Percentiles rank a stretch among this genome's conserved stretches.
Conservation (phyloP, 2,113 vertebrate species). For the Silurus meridionalis region DNA sequence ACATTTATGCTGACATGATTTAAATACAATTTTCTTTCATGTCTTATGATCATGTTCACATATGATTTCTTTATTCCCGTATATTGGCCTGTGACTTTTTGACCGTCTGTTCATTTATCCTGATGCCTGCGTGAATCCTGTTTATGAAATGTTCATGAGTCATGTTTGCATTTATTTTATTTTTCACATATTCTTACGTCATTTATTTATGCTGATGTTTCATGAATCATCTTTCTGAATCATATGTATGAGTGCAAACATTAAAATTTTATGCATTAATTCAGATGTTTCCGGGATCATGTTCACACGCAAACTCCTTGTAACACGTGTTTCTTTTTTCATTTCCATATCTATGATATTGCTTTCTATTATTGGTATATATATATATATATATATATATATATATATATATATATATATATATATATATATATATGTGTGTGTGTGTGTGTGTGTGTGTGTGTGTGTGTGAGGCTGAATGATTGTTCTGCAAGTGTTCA, state of each 20-base stretch:
- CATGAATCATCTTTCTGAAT: not conserved
- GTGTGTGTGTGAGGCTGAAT: too few relatives aligned
- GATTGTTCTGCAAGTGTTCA: too few relatives aligned
- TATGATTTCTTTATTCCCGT: not conserved
- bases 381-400: too few relatives aligned
- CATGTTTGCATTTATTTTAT: not conserved
- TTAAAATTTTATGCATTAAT: too few relatives aligned
- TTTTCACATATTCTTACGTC: not conserved
- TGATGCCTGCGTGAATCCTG: not conserved
- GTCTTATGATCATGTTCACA: not conserved
- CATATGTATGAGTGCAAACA: not conserved
- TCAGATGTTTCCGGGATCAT: not conserved
- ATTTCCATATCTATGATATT: too few relatives aligned
- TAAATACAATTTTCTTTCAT: too few relatives aligned
- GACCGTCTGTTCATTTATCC: not conserved
- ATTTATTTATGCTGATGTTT: not conserved
- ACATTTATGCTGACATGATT: not conserved
- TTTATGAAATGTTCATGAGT: not conserved
- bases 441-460: too few relatives aligned
- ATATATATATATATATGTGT: too few relatives aligned
- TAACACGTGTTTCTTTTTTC: too few relatives aligned
- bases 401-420: too few relatives aligned
- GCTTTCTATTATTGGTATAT: too few relatives aligned
- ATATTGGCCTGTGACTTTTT: not conserved
- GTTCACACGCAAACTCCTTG: not conserved